Evolutionary conservation across 2,888 invertebrate genomes (phyloP).

Genomic region (Cybosia mesomella): DNA sequence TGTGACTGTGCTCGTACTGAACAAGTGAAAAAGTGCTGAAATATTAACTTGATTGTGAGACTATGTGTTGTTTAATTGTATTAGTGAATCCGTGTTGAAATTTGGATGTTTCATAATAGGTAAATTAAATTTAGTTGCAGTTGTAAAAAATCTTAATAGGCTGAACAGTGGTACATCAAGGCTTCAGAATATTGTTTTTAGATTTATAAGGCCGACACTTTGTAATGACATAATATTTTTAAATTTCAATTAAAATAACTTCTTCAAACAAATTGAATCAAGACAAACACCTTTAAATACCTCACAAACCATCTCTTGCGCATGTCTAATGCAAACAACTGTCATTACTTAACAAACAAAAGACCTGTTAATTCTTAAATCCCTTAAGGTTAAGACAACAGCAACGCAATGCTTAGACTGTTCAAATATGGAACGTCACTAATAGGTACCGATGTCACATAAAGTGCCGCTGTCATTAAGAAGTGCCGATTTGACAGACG

Average conservation of each 20-base stretch:
- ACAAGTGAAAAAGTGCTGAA: constrained; percentile 44
- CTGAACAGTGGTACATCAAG: background rate
- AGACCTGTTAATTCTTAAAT: constrained; percentile 74
- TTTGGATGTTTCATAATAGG: constrained; percentile 36
- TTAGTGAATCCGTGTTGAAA: constrained; percentile 42
- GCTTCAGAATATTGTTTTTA: background rate
- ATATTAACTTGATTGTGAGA: constrained; percentile 34
- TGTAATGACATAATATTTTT: background rate
- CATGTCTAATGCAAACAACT: constrained; percentile 70
- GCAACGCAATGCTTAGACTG: constrained; percentile 78
- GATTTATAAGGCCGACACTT: background rate
- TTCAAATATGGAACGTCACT: constrained; percentile 74
- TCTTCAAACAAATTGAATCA: constrained; percentile 24
- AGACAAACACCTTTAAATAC: constrained; percentile 33
- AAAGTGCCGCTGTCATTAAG: constrained; percentile 30
- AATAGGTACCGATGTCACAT: constrained; percentile 67
- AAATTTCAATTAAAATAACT: constrained; percentile 4
- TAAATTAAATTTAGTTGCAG: constrained; percentile 10
- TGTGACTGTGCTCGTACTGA: constrained; percentile 50
- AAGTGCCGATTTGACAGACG: constrained; percentile 74
- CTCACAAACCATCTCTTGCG: constrained; percentile 58
- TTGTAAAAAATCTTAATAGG: constrained; percentile 7
- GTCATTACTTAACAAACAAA: constrained; percentile 80
- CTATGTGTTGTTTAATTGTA: constrained; percentile 35
- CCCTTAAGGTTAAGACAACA: constrained; percentile 84